Conservation (phyloP, 2,113 vertebrate species). For the Crypturellus undulatus region DNA sequence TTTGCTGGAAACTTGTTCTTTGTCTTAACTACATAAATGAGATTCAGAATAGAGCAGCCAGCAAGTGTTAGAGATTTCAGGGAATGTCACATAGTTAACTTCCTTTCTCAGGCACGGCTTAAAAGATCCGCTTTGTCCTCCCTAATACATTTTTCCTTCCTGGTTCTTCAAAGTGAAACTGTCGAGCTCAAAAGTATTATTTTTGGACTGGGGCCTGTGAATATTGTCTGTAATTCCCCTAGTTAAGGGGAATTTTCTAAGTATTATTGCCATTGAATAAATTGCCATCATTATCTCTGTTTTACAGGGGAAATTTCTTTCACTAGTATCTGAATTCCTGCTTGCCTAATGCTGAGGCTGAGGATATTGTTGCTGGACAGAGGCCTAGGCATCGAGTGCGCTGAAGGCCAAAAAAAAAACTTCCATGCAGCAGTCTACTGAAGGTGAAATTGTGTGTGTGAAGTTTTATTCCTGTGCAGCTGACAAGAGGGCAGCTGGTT, state of each 20-base stretch:
- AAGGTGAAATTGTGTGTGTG: background rate
- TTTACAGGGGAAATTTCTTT: slow-evolving; percentile 18
- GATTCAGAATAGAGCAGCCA: background rate
- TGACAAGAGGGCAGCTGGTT: background rate
- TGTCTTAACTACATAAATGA: background rate
- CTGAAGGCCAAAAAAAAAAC: background rate
- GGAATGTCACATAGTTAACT: background rate
- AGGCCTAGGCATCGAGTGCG: background rate
- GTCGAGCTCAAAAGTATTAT: background rate
- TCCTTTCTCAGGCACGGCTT: background rate
- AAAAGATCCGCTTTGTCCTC: background rate
- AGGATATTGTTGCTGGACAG: background rate
- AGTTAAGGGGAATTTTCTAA: background rate
- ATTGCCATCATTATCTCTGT: background rate
- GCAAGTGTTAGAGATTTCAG: background rate
- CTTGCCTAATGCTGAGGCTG: background rate
- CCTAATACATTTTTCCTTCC: background rate
- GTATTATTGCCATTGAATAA: background rate
- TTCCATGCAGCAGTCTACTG: background rate
- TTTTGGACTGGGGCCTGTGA: background rate
- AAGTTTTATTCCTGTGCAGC: background rate
- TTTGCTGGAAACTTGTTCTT: background rate
- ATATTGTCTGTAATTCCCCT: background rate
- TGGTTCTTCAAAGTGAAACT: background rate
- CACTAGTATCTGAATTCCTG: background rate